Percentiles rank a stretch among this genome's conserved stretches.
phyloP scores from a whole-genome alignment of 2,888 invertebrate genomes.

The Megalurothrips usitatus region DNA sequence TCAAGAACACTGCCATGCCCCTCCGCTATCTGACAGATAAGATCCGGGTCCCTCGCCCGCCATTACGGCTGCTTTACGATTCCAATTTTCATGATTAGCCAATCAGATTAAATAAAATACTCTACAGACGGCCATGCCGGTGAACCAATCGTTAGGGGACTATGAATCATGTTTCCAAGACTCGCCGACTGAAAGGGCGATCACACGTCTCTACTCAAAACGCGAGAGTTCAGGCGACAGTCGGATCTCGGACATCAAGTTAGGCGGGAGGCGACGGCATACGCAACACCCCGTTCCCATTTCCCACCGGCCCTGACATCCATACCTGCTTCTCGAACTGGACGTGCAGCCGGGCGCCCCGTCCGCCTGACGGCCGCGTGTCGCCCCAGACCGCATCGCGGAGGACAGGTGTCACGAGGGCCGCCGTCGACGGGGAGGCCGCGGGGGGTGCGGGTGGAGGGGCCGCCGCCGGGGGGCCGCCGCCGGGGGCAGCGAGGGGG shows the following conservation, averaged over 20 bases:
- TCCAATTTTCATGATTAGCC: neutral
- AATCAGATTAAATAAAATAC: neutral
- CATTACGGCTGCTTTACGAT: neutral
- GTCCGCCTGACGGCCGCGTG: neutral
- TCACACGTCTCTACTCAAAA: too few species aligned
- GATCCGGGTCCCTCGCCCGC: neutral
- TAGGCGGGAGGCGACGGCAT: too few species aligned
- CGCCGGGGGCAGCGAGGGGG: neutral
- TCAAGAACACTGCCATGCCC: neutral
- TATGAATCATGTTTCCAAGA: too few species aligned
- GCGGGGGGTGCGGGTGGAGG: neutral
- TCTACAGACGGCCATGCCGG: too few species aligned
- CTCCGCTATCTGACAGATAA: neutral
- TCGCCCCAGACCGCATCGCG: neutral
- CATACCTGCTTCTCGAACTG: conserved; percentile 15
- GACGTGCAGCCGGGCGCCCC: neutral
- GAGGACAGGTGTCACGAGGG: neutral
- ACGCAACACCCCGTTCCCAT: neutral
- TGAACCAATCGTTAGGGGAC: neutral
- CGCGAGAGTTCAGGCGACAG: too few species aligned
- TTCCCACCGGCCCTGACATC: too few species aligned
- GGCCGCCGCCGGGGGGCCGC: neutral
- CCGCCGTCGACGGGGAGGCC: neutral
- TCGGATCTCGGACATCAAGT: too few species aligned
- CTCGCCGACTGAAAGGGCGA: too few species aligned